Base-by-base conservation (phyloP, 1,140 invertebrate species). In the Cydia pomonella region DNA sequence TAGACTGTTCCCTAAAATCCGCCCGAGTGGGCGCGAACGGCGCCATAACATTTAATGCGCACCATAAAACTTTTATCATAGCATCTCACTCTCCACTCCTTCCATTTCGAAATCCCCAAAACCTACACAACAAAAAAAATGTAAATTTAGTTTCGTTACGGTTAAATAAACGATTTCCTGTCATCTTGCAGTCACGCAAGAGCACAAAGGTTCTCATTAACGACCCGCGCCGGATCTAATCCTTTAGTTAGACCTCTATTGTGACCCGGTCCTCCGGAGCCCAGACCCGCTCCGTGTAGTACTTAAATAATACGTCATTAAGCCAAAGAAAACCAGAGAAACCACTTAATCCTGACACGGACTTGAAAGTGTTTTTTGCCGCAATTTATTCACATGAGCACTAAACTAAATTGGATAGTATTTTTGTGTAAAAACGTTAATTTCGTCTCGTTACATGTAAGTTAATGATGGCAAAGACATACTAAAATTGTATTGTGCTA, bases 171-270 rank as follows among this genome's bases (percentile, higher is more conserved):
- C 83, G 85, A 86, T 91, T 87, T 86, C 86, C 87, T 75, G 83
- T 84, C 82, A 80, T 74, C 72, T 69, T 72, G 72, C 18, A 72
- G 79, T 72, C 79, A 73, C 77, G 79, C 77, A 74, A 81, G 77
- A 80, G 79, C 75, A 86, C 84, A 89, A 92, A 86, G 82, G 81
- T 74, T 69, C 83, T 92, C 88, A 91, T 92, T 91, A 90, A 87
- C 75, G 76, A 83, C 84, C 83, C 75, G 80, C 79, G 84, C 87
- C 90, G 88, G 80, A 82, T 82, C 85, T 84, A 92, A 92, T 92
- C 86, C 90, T 91, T 91, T 91, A 84, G 90, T 91, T 89, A 90
- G 85, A 88, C 81, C 77, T 79, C 82, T 73, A 92, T 91, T 91
- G 88, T 92, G 78, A 76, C 64, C 50, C 73, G 66, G 29, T 21